phyloP scores from a whole-genome alignment of 2,113 vertebrate species.

The Dicrurus megarhynchus region DNA sequence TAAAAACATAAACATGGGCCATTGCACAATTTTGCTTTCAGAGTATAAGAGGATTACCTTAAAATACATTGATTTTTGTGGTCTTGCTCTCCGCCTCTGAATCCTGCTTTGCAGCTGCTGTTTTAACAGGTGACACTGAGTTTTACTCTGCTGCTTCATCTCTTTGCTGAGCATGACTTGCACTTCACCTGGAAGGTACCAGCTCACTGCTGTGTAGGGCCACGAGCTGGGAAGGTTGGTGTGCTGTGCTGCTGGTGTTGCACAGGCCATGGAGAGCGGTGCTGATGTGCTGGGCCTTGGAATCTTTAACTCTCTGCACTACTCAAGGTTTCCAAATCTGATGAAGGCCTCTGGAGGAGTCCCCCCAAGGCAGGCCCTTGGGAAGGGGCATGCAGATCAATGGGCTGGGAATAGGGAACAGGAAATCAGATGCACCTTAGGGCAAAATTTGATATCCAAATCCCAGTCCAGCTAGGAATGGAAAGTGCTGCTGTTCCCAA shows the following conservation, averaged over 20 bases:
- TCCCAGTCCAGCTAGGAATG: background rate
- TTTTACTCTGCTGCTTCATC: background rate
- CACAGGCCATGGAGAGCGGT: background rate
- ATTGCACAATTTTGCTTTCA: background rate
- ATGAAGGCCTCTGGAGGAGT: background rate
- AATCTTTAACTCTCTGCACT: background rate
- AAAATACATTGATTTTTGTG: background rate
- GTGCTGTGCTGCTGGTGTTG: background rate
- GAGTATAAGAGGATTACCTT: background rate
- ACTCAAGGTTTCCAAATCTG: background rate
- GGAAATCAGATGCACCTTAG: conserved; percentile 37
- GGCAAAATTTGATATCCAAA: conserved; percentile 47
- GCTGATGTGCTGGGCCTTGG: background rate
- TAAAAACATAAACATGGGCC: background rate
- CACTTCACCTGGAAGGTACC: background rate
- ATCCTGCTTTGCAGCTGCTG: background rate
- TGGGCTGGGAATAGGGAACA: conserved; percentile 31
- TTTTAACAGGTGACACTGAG: background rate
- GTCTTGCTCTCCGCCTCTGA: background rate
- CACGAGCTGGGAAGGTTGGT: background rate
- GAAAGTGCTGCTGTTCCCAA: background rate
- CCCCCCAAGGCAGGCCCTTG: background rate
- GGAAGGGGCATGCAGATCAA: conserved; percentile 19
- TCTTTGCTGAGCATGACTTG: background rate
- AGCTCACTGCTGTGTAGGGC: background rate